Base-by-base conservation (phyloP, 2,888 invertebrate species). In the Drepana falcataria region DNA sequence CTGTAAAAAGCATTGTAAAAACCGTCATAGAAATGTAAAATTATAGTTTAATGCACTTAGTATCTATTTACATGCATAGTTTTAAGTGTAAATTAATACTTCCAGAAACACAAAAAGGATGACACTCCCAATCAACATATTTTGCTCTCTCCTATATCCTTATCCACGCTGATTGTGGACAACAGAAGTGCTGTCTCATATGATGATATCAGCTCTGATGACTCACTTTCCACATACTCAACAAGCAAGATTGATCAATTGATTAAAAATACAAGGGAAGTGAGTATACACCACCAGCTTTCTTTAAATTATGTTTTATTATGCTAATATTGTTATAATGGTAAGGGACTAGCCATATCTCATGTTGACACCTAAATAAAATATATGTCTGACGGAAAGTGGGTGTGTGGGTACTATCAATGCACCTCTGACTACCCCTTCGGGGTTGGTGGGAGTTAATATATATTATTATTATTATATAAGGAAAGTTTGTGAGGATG, bases 241-340 rank as follows among this genome's bases (percentile, higher is more conserved):
- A 68, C 65, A n/a, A 66, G 66, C 40, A 70, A 77, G 54, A 57
- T 80, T 51, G 80, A 81, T 37, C 70, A 58, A 5, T 64, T 79
- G 1, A 77, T 81, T 5, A 71, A 64, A 55, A 66, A 69, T 48
- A 69, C 78, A 1, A 77, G 69, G 66, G 69, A 73, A 57, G 81
- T 78, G 65, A 63, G 59, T 60, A 48, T 52, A 4, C n/a, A 6
- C 2, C 2, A 6, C 41, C 7, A 7, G 21, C 21, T 21, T 21
- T 21, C 21, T 21, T 21, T 21, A 21, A 21, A 21, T 21, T 37
- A 37, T 4, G 37, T 37, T 3, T 40, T 6, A 6, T 4, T 3
- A 40, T 40, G 6, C 40, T 40, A 6, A 2, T 40, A 6, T 40
- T 37, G 21, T 21, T 21, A 37, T 4, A 37, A 37, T 37, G 37